Conservation (phyloP, 2,113 vertebrate species). For the Columba livia region DNA sequence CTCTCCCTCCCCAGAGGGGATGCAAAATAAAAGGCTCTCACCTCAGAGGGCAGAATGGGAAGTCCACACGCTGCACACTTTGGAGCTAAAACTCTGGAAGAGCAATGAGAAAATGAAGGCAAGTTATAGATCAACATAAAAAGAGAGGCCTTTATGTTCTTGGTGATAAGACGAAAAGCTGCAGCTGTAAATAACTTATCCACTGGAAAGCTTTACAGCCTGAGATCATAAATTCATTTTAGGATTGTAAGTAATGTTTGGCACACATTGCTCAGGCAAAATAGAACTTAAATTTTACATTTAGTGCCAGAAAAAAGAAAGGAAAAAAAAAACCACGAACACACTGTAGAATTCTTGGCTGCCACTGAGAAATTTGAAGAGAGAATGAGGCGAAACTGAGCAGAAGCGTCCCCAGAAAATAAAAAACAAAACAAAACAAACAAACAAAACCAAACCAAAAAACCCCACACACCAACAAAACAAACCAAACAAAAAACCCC, state of each 20-base stretch:
- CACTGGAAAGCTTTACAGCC: background rate
- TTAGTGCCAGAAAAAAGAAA: background rate
- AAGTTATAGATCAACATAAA: background rate
- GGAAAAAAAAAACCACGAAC: background rate
- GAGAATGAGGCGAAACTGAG: background rate
- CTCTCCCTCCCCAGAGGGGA: accelerated
- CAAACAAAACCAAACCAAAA: no score
- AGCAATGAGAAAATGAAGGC: background rate
- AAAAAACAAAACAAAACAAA: no score
- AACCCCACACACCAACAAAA: no score
- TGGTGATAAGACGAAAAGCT: background rate
- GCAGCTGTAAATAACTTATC: background rate
- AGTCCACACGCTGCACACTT: slow-evolving; percentile 94
- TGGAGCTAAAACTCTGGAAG: slow-evolving; percentile 89
- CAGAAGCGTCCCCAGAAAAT: background rate
- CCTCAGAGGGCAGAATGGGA: slow-evolving; percentile 92
- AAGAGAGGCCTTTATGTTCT: background rate
- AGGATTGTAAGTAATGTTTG: background rate
- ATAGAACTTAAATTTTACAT: background rate
- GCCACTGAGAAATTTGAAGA: background rate
- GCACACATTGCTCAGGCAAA: background rate
- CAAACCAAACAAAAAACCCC: no score
- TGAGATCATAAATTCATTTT: background rate
- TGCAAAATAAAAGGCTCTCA: slow-evolving; percentile 65
- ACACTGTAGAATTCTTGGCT: background rate